Evolutionary conservation across 2,113 vertebrate species (phyloP).

Genomic region (Gavia stellata): DNA sequence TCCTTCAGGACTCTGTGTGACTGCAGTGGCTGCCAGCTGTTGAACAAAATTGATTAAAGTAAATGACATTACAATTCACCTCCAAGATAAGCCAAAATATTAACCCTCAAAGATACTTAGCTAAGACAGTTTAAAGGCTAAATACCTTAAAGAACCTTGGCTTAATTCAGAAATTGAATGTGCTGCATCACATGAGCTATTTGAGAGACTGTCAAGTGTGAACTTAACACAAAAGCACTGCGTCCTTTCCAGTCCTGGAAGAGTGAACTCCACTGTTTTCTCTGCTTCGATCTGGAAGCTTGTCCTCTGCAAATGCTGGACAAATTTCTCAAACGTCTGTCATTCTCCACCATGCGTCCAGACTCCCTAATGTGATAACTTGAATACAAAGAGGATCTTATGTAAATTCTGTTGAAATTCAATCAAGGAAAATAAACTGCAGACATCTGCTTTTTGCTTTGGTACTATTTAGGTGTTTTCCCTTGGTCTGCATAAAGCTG

Average conservation of each 20-base stretch:
- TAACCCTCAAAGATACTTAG: neutral
- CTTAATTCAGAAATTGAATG: neutral
- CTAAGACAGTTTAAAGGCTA: neutral
- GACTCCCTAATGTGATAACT: conserved; percentile 53
- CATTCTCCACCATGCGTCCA: neutral
- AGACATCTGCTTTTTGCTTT: conserved; percentile 60
- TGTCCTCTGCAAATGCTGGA: neutral
- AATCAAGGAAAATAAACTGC: conserved; percentile 64
- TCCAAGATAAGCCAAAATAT: neutral
- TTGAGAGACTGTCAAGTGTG: neutral
- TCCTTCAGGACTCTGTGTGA: neutral
- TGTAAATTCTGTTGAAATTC: conserved; percentile 65
- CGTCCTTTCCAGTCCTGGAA: neutral
- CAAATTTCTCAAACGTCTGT: neutral
- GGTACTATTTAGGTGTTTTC: conserved; percentile 36
- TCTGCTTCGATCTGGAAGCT: neutral
- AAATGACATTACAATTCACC: neutral
- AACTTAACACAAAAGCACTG: neutral
- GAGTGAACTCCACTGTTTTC: neutral
- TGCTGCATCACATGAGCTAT: neutral
- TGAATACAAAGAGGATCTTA: conserved; percentile 44
- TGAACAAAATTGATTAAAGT: conserved; percentile 5
- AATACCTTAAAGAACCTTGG: neutral
- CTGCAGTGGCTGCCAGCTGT: neutral
- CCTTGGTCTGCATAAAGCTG: conserved; percentile 38